Percentiles rank a stretch among this genome's conserved stretches.
phyloP scores from a whole-genome alignment of 2,888 invertebrate species.

The Noctua janthe region DNA sequence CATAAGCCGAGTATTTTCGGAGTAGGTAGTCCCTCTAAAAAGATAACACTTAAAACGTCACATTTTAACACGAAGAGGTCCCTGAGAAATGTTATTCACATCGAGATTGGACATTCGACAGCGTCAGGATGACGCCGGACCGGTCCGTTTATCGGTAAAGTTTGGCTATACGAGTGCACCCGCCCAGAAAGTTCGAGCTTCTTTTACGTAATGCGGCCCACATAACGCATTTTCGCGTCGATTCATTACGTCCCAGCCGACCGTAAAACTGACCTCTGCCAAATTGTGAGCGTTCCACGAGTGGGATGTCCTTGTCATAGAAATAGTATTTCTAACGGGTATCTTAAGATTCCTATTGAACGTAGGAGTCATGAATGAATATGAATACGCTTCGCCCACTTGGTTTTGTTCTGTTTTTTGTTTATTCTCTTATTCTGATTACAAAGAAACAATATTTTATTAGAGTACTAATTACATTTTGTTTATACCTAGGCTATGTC shows the following conservation, averaged over 20 bases:
- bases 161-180: constrained; percentile 85
- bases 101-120: constrained; percentile 70
- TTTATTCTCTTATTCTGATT: neutral
- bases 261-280: constrained; percentile 77
- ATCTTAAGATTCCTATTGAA: neutral
- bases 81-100: constrained; percentile 68
- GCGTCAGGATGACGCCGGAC: constrained; percentile 80
- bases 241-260: constrained; percentile 77
- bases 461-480: neutral
- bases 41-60: constrained; percentile 66
- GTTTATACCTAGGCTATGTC: constrained; percentile 15
- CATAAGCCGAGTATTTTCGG: neutral
- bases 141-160: constrained; percentile 80
- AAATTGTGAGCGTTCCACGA: constrained; percentile 62
- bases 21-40: constrained; percentile 11
- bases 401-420: neutral
- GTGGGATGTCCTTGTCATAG: constrained; percentile 47
- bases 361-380: neutral
- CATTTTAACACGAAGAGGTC: constrained; percentile 58
- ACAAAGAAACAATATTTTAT: constrained; percentile 53
- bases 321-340: constrained; percentile 24
- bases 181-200: constrained; percentile 83
- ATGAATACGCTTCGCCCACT: constrained; percentile 4
- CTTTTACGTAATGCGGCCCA: constrained; percentile 81
- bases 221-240: constrained; percentile 80